Base-by-base conservation (phyloP, 2,797 vertebrate species). In the Salmo trutta region DNA sequence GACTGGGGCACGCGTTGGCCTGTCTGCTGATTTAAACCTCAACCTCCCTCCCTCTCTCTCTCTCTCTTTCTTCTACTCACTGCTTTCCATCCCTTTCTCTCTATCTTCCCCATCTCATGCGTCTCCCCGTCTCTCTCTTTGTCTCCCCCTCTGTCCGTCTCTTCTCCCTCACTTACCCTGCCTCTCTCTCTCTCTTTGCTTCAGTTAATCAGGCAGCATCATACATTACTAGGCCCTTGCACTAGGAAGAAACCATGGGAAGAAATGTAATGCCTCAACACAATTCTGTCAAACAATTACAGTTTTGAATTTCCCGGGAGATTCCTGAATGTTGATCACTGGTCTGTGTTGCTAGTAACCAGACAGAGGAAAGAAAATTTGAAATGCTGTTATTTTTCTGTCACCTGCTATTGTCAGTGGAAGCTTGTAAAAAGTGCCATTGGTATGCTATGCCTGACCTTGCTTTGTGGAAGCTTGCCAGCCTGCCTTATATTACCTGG, bases 11-110 rank as follows among this genome's bases (percentile, higher is more conserved):
- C 74, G 78, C 74, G 74, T 79, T 70, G 19, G 67, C 68, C 65
- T 31, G 75, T 71, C 76, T 31, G 64, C 72, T 81, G 81, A 67
- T 51, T 81, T 68, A 52, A 51, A 79, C 82, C 71, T 1, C 10
- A 31, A 31, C 71, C 69, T 79, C 76, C 27, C 80, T 27, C 21
- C 21, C 19, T 16, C 14, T 16, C 14, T 53, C 52, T 4, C 54
- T 56, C 17, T 4, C 17, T 62, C 8, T 29, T n/a, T 41, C 68
- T 31, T 24, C 6, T 17, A 52, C 65, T 69, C 17, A 54, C 65
- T 76, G 64, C 31, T 68, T 17, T 68, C 74, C 24, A 33, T 36
- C 31, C 16, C 10, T 27, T 53, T 56, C 52, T 5, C 67, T 67
- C 27, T 31, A 3, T 7, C 17, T n/a, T 59, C 5, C 51, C 15